A percentile compares a stretch with the other conserved stretches of the same genome.
Evolutionary conservation across 2,888 invertebrate species (phyloP).

Genomic region (Julus scanicus): DNA sequence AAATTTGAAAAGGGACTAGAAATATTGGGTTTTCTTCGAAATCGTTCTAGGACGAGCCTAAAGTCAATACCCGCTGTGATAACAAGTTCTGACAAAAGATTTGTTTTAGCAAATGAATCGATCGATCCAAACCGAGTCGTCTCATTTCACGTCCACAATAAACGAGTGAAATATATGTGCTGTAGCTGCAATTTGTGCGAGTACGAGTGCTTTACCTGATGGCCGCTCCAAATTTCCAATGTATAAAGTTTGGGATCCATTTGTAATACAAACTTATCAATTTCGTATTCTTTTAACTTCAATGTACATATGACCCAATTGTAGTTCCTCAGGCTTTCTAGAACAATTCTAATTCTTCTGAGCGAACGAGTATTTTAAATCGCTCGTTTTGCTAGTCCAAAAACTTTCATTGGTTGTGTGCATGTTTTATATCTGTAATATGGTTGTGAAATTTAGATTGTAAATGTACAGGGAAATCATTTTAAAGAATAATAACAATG

Average conservation of each 20-base stretch:
- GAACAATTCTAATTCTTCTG: not conserved
- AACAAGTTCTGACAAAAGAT: not conserved
- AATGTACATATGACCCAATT: not conserved
- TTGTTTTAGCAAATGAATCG: not conserved
- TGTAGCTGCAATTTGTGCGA: too few species aligned
- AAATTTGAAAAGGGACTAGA: not conserved
- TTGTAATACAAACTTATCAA: not conserved
- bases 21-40: slow-evolving; percentile 2
- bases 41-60: not conserved
- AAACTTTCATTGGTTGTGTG: not conserved
- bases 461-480: slow-evolving; percentile 4
- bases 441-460: not conserved
- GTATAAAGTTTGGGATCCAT: too few species aligned
- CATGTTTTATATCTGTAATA: not conserved
- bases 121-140: too few species aligned
- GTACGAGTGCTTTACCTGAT: too few species aligned
- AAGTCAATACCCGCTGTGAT: not conserved
- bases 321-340: not conserved
- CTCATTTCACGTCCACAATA: too few species aligned
- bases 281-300: not conserved
- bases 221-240: too few species aligned
- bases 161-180: too few species aligned
- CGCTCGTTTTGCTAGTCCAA: not conserved
- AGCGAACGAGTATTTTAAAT: not conserved
- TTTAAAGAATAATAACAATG: not conserved